A percentile compares a stretch with the other conserved stretches of the same genome.
These are phyloP conservation scores for Misgurnus mizolepis DNA, from an alignment of 2,113 vertebrate genomes.

Conservation along the genomic window DNA sequence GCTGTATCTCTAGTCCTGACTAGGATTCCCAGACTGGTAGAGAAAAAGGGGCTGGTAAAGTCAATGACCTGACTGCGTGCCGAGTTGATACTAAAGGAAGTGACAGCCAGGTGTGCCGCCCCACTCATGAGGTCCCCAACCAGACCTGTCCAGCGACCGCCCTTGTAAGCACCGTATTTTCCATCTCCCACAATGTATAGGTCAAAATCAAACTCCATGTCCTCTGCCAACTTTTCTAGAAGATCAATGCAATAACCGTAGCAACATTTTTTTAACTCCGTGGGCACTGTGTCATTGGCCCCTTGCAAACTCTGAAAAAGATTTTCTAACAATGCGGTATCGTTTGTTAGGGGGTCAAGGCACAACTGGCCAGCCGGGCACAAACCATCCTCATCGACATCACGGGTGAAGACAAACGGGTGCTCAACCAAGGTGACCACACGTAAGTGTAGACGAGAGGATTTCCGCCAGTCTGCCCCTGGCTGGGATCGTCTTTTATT, in stretches of 20 bases:
- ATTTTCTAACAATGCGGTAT: conserved; percentile 71
- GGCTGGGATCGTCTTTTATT: conserved; percentile 71
- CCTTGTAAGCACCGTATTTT: conserved; percentile 87
- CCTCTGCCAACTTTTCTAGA: conserved; percentile 88
- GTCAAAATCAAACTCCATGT: conserved; percentile 87
- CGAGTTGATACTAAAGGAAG: conserved; percentile 95
- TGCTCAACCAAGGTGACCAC: conserved; percentile 92
- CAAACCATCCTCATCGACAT: conserved; percentile 82
- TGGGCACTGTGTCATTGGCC: conserved; percentile 73
- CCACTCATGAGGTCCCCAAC: conserved; percentile 91
- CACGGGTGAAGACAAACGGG: conserved; percentile 89
- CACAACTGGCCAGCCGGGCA: conserved; percentile 87
- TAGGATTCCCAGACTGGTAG: conserved; percentile 95
- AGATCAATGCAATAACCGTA: conserved; percentile 96
- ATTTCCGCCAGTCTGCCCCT: conserved; percentile 67
- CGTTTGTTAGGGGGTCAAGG: conserved; percentile 80
- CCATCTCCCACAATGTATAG: conserved; percentile 95
- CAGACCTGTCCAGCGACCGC: conserved; percentile 89
- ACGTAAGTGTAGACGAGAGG: conserved; percentile 78
- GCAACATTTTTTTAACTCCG: conserved; percentile 83
- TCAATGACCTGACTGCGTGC: conserved; percentile 91
- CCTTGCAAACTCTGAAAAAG: conserved; percentile 76
- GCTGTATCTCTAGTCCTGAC: conserved; percentile 90
- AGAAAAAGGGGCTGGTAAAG: conserved; percentile 97
- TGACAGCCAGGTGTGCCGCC: conserved; percentile 90